phyloP scores from a whole-genome alignment of 2,888 invertebrate genomes.

The Amphipoea lucens region DNA sequence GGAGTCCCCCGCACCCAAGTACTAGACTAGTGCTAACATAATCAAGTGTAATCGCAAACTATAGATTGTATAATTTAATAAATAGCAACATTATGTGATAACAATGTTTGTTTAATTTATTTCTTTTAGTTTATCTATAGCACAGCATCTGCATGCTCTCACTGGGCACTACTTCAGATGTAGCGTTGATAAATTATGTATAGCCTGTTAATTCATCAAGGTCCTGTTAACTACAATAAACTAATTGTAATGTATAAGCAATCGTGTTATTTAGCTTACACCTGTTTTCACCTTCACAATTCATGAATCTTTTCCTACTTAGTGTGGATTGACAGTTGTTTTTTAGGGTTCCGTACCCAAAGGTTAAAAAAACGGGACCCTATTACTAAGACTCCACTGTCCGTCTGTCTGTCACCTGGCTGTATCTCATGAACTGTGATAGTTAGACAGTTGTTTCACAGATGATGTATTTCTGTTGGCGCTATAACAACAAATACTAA shows the following conservation, averaged over 20 bases:
- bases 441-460: no score
- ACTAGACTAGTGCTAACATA: constrained; percentile 79
- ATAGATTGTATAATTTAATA: constrained; percentile 84
- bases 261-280: constrained; percentile 24
- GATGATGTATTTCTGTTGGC: no score
- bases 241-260: not conserved
- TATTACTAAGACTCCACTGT: no score
- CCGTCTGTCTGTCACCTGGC: no score
- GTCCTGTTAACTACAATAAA: constrained; percentile 15
- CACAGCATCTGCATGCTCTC: not conserved
- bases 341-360: no score
- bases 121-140: constrained; percentile 1
- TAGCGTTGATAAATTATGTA: not conserved
- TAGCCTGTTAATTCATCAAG: not conserved
- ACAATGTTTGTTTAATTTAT: constrained; percentile 53
- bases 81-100: constrained; percentile 77
- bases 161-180: not conserved
- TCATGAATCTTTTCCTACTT: no score
- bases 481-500: no score
- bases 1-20: constrained; percentile 93
- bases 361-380: no score
- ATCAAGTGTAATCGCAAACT: constrained; percentile 67
- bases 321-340: no score
- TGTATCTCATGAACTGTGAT: no score
- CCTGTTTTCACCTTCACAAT: not conserved